Evolutionary conservation across 1,140 invertebrate genomes (phyloP).

Genomic region (Calliopsis andreniformis): DNA sequence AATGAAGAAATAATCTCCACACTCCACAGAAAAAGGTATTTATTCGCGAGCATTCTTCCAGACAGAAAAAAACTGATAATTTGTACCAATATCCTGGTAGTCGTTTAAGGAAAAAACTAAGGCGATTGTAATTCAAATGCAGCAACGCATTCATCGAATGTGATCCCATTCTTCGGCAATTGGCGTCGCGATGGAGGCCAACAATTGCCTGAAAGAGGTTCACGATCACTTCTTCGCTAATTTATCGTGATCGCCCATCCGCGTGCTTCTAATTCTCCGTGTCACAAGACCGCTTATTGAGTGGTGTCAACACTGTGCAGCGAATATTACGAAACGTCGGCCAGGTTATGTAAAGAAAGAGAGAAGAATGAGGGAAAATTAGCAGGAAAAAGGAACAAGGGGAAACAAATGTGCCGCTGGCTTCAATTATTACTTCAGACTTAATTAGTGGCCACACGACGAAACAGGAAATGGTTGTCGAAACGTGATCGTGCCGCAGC

Average conservation of each 20-base stretch:
- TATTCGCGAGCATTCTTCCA: no score
- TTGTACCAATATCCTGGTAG: no score
- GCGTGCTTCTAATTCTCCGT: neutral
- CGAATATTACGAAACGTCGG: conserved; percentile 32
- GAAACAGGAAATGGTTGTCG: conserved; percentile 1
- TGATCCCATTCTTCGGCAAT: neutral
- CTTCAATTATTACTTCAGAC: conserved; percentile 5
- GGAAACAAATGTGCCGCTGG: neutral
- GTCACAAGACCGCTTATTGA: neutral
- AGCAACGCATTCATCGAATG: neutral
- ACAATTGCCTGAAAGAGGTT: neutral
- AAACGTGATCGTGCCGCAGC: neutral
- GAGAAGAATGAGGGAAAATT: neutral
- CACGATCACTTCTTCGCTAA: neutral
- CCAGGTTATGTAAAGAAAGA: conserved; percentile 26
- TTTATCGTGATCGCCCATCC: neutral
- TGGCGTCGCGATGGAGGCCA: neutral
- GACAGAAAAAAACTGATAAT: no score
- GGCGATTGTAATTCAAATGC: neutral
- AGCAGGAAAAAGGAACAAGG: neutral
- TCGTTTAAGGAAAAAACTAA: neutral
- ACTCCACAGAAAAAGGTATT: no score
- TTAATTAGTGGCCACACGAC: conserved; percentile 20
- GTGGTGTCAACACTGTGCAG: conserved; percentile 13
- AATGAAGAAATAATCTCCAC: no score